These are phyloP conservation scores for Electrophaes corylata DNA, from an alignment of 2,888 invertebrate species.

Conservation along the genomic window DNA sequence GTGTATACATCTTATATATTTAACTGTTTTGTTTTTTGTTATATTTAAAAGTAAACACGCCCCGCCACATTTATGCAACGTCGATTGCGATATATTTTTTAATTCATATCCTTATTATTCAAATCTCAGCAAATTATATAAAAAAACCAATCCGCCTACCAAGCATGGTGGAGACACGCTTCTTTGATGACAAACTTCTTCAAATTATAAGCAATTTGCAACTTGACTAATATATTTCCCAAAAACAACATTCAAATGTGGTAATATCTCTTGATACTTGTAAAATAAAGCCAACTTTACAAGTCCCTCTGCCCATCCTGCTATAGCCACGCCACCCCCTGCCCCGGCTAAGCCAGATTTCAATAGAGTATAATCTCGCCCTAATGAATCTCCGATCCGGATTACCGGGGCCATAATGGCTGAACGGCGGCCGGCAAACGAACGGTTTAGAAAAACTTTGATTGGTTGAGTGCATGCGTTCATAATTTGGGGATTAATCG, in stretches of 20 bases:
- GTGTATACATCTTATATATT: too few species aligned
- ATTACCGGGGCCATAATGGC: slow-evolving; percentile 76
- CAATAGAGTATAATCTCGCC: slow-evolving; percentile 84
- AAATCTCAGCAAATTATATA: too few species aligned
- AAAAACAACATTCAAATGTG: not conserved
- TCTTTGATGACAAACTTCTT: too few species aligned
- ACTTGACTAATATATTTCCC: too few species aligned
- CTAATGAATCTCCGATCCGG: slow-evolving; percentile 85
- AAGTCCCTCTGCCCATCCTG: slow-evolving; percentile 16
- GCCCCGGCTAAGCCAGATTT: slow-evolving; percentile 77
- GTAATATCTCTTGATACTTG: not conserved
- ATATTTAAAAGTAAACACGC: too few species aligned
- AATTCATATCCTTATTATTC: too few species aligned
- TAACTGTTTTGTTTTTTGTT: too few species aligned
- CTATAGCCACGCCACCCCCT: slow-evolving; percentile 54
- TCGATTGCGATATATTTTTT: too few species aligned
- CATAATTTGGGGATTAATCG: slow-evolving; percentile 23
- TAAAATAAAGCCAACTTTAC: slow-evolving; percentile 34
- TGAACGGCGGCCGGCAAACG: slow-evolving; percentile 70
- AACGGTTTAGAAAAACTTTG: slow-evolving; percentile 75
- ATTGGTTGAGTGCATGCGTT: slow-evolving; percentile 60
- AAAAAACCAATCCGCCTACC: too few species aligned
- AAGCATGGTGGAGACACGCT: too few species aligned
- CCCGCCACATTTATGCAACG: too few species aligned
- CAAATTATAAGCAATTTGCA: too few species aligned